Evolutionary conservation across 2,797 vertebrate genomes (phyloP), one percentile per base, ranked within the genome.

Genomic region (Lutjanus argentimaculatus): DNA sequence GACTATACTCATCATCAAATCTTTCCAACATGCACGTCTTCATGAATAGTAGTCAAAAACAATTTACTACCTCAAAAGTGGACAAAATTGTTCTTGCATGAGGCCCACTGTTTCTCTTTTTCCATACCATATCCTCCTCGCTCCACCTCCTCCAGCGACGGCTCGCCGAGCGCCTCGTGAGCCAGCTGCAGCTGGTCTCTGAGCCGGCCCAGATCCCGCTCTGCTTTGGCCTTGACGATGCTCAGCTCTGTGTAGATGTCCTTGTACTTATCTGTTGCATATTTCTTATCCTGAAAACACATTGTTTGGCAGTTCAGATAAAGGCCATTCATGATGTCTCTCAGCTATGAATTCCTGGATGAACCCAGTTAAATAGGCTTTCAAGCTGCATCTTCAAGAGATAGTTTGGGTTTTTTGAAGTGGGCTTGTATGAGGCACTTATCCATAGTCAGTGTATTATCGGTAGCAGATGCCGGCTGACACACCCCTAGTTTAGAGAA

Each of bases 181-280:
- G 96, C 96, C 77, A 94, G 88, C 92, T 96, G 96, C 72, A 97
- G 92, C 92, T 97, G 96, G 72, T 97, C 96, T 74, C 91, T 84
- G 72, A 97, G 94, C 10, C 95, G 93, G 36, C 95, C 93, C 88
- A 96, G 89, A 51, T 97, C 96, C 52, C 96, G 91, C 89, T 97
- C 96, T 0, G 94, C 95, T 92, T 97, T 97, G 90, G 96, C 96
- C 93, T 94, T 95, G 53, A 96, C 95, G 14, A 97, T 97, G 87
- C 96, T 97, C 89, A 97, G 93, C 90, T 97, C 96, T 1, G 96
- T 97, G 93, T 97, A 97, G 84, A 97, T 97, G 93, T 97, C 96
- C 88, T 97, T 97, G 90, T 97, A 97, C 87, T 97, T 97, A 90
- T 97, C 96, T 0, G 96, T 96, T 40, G 96, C 90, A 69, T 97